Percentiles rank a stretch among this genome's conserved stretches.
Evolutionary conservation across 2,797 vertebrate species (phyloP).

Genomic region (Enteromius paludinosus): DNA sequence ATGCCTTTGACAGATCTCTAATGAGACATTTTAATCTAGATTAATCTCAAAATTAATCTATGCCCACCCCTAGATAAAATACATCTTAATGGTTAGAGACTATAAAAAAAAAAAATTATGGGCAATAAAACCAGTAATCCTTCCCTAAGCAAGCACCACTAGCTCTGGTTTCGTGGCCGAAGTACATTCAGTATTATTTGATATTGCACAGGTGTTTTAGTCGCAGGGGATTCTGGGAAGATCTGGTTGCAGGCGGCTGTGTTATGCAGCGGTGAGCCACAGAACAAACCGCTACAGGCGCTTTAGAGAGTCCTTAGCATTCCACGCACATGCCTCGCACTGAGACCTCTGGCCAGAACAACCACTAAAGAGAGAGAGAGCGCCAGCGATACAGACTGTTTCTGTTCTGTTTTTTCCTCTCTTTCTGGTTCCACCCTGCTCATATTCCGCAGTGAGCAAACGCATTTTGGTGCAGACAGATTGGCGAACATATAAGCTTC

Average conservation of each 20-base stretch:
- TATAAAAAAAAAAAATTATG: neutral
- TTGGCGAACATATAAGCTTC: neutral
- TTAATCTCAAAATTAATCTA: no score
- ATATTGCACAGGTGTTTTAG: slow-evolving; percentile 21
- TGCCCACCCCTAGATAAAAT: no score
- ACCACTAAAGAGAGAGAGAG: slow-evolving; percentile 58
- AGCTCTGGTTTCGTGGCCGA: neutral
- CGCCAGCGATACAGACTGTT: slow-evolving; percentile 8
- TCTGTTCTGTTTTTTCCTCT: slow-evolving; percentile 8
- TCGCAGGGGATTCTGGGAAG: slow-evolving; percentile 32
- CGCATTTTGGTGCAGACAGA: slow-evolving; percentile 24
- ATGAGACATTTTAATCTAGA: no score
- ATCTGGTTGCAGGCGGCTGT: slow-evolving; percentile 50
- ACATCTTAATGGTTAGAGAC: neutral
- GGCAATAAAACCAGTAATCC: neutral
- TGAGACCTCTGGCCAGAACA: slow-evolving; percentile 65
- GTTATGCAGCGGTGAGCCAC: slow-evolving; percentile 43
- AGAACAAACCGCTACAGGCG: slow-evolving; percentile 48
- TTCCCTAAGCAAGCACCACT: neutral
- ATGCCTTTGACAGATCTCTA: no score
- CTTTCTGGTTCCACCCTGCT: slow-evolving; percentile 12
- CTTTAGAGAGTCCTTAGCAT: slow-evolving; percentile 68
- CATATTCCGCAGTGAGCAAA: slow-evolving; percentile 29
- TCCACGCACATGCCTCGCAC: slow-evolving; percentile 69
- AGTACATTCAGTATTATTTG: slow-evolving; percentile 15